These are phyloP conservation scores for Beroe ovata DNA, from an alignment of 37 sponge, comb jelly and placozoan genomes.

Conservation along the genomic window DNA sequence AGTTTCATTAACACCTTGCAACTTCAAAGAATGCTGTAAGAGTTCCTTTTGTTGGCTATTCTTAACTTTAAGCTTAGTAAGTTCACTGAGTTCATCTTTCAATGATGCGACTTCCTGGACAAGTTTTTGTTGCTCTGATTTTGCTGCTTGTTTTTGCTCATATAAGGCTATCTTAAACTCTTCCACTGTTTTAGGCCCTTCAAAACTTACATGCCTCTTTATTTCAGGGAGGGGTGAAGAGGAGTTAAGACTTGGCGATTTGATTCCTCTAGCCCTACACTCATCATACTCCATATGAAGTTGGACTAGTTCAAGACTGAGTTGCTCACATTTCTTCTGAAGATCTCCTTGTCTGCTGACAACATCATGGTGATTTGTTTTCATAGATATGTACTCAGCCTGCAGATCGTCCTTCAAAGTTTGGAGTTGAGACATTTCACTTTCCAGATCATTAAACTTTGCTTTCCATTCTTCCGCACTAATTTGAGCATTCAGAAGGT, in stretches of 20 bases:
- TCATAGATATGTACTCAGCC: slow-evolving; percentile 37
- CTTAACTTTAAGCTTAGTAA: not conserved
- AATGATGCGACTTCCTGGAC: not conserved
- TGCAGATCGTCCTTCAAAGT: slow-evolving; percentile 3
- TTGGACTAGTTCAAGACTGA: slow-evolving; percentile 44
- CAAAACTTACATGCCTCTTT: not conserved
- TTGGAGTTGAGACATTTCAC: not conserved
- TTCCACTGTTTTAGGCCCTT: not conserved
- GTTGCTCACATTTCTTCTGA: slow-evolving; percentile 18
- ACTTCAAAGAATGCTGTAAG: slow-evolving; percentile 2
- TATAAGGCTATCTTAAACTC: not conserved
- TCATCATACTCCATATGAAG: slow-evolving; percentile 56
- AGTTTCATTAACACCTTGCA: slow-evolving; percentile 2
- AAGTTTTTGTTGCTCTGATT: not conserved
- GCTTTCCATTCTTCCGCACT: slow-evolving; percentile 40
- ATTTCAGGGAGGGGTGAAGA: not conserved
- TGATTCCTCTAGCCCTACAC: not conserved
- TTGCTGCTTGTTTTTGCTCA: slow-evolving; percentile 33
- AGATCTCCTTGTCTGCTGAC: slow-evolving; percentile 23
- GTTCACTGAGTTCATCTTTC: not conserved
- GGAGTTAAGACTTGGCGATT: not conserved
- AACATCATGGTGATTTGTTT: slow-evolving; percentile 9
- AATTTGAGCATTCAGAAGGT: slow-evolving; percentile 47
- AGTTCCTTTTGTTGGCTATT: slow-evolving; percentile 5
- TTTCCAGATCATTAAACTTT: not conserved